These are phyloP conservation scores for Etheostoma spectabile DNA, from an alignment of 2,113 vertebrate genomes.

Conservation along the genomic window DNA sequence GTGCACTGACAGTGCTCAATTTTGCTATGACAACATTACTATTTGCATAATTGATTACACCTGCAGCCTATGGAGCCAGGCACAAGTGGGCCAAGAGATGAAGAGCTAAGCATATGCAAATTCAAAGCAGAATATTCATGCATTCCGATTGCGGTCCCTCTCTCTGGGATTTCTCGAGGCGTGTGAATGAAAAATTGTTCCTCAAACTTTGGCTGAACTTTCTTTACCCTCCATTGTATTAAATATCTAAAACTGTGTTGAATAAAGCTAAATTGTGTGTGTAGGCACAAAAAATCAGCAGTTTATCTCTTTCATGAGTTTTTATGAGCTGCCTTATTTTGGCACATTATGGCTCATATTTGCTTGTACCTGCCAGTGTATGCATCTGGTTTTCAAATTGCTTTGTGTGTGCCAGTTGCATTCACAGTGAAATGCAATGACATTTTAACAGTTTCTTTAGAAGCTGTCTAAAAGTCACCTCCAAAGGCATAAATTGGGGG, in stretches of 20 bases:
- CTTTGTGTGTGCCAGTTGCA: slow-evolving; percentile 4
- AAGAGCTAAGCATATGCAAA: slow-evolving; percentile 78
- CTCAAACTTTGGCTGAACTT: slow-evolving; percentile 81
- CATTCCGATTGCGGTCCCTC: slow-evolving; percentile 52
- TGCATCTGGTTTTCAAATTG: slow-evolving; percentile 53
- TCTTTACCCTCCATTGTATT: slow-evolving; percentile 52
- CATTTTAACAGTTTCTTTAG: slow-evolving; percentile 33
- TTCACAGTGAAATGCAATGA: slow-evolving; percentile 17
- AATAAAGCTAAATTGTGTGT: slow-evolving; percentile 36
- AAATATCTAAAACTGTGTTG: slow-evolving; percentile 65
- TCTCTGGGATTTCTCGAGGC: slow-evolving; percentile 70
- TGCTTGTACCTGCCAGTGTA: slow-evolving; percentile 5
- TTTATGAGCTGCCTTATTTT: slow-evolving; percentile 23
- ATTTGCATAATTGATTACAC: slow-evolving; percentile 82
- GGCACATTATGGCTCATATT: slow-evolving; percentile 25
- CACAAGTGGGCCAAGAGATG: slow-evolving; percentile 67
- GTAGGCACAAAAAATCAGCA: slow-evolving; percentile 22
- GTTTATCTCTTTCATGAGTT: not conserved
- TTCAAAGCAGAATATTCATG: slow-evolving; percentile 82
- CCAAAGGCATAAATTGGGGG: slow-evolving; percentile 21
- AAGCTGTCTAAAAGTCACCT: slow-evolving; percentile 57
- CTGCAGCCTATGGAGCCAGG: slow-evolving; percentile 52
- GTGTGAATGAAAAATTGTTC: slow-evolving; percentile 73
- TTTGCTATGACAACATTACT: slow-evolving; percentile 70
- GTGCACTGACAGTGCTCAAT: slow-evolving; percentile 41